A percentile compares a stretch with the other conserved stretches of the same genome.
Conservation (phyloP, 1,140 invertebrate genomes). For the Calephelis nemesis region DNA sequence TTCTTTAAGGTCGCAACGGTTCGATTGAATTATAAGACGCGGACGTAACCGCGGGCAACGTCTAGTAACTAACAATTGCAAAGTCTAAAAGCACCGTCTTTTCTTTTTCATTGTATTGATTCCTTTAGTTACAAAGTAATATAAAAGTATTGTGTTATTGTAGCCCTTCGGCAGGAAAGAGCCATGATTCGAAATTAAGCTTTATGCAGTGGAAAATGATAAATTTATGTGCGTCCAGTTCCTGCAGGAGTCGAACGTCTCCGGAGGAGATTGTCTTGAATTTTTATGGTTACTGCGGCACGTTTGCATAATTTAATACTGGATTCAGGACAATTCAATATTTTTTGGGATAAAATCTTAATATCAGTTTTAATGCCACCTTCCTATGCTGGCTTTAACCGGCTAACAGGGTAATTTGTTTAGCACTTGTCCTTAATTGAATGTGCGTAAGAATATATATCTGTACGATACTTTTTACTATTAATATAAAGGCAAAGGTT, state of each 20-base stretch:
- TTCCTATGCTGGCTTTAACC: too few species aligned
- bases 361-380: too few species aligned
- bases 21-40: too few species aligned
- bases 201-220: conserved; percentile 78
- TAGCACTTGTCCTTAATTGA: too few species aligned
- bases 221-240: conserved; percentile 76
- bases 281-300: conserved; percentile 71
- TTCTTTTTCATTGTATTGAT: conserved; percentile 18
- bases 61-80: too few species aligned
- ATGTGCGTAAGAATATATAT: too few species aligned
- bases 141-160: conserved; percentile 10
- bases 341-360: too few species aligned
- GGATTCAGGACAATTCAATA: conserved; percentile 16
- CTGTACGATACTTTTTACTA: too few species aligned
- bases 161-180: conserved; percentile 53
- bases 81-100: background rate
- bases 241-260: conserved; percentile 60
- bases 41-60: too few species aligned
- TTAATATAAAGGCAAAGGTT: too few species aligned
- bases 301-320: conserved; percentile 70
- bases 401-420: too few species aligned
- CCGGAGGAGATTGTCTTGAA: conserved; percentile 54
- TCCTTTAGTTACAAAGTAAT: conserved; percentile 1
- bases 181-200: conserved; percentile 76
- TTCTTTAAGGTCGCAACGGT: too few species aligned